phyloP scores from a whole-genome alignment of 1,140 invertebrate genomes.

The Drosophila ironensis region DNA sequence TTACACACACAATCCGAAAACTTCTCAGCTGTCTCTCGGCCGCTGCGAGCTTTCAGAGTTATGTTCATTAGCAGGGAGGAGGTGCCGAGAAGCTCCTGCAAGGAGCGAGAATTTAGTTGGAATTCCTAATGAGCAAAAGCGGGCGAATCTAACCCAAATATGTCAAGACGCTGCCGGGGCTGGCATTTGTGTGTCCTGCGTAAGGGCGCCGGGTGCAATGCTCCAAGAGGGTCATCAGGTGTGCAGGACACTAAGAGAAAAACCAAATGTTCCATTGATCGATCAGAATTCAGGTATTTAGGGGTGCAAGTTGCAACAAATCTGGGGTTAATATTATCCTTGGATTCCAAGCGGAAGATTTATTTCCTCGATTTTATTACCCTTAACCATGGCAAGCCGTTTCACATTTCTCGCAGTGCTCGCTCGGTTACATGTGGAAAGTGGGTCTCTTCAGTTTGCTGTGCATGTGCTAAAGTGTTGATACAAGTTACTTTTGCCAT shows the following conservation, averaged over 20 bases:
- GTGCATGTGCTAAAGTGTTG: slow-evolving; percentile 79
- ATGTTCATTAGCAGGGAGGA: slow-evolving; percentile 76
- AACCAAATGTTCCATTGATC: too few species aligned
- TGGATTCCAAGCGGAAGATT: not conserved
- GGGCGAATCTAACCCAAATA: slow-evolving; percentile 64
- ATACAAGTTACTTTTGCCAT: slow-evolving; percentile 72
- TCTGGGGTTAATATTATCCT: not conserved
- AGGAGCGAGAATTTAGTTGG: slow-evolving; percentile 55
- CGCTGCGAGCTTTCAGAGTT: slow-evolving; percentile 50
- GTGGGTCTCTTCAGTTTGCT: slow-evolving; percentile 58
- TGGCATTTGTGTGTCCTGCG: slow-evolving; percentile 53
- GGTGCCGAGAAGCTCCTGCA: not conserved
- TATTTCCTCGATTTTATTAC: too few species aligned
- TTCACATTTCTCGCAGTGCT: slow-evolving; percentile 1
- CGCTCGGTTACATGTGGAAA: slow-evolving; percentile 27
- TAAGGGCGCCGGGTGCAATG: slow-evolving; percentile 60
- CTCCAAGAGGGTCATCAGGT: slow-evolving; percentile 72
- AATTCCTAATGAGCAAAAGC: slow-evolving; percentile 63
- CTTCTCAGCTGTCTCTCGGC: slow-evolving; percentile 31
- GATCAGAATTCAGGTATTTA: too few species aligned
- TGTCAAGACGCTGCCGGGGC: slow-evolving; percentile 65
- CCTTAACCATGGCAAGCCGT: too few species aligned
- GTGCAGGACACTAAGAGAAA: slow-evolving; percentile 13
- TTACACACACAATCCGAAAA: slow-evolving; percentile 64
- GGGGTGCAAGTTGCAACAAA: not conserved